Base-by-base conservation (phyloP, 2,888 invertebrate genomes). In the Euplagia quadripunctaria region DNA sequence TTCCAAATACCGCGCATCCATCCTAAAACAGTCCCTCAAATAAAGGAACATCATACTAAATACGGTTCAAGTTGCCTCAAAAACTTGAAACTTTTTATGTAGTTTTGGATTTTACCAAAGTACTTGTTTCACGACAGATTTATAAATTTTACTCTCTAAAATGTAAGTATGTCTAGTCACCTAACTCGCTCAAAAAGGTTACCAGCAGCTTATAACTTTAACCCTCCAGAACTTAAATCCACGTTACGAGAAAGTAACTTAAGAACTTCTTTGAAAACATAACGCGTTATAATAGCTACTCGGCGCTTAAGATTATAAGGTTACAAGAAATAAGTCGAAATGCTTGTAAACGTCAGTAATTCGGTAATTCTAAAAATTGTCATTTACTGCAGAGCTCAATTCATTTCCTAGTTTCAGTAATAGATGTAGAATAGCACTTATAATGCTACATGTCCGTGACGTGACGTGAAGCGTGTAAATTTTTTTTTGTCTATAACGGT, bases 241-340 rank as follows among this genome's bases (percentile, higher is more conserved):
- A 20, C 9, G 46, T 49, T 61, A 61, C 14, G 9, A 46, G 61
- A 49, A 61, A 61, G 43, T 68, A 43, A 64, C 51, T 52, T 42
- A 52, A 41, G 66, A 52, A 51, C 41, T 67, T 31, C 20, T 63
- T 67, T 41, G 52, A 42, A 41, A 67, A 42, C 67, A n/a, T 67
- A 52, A 67, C 52, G 41, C 41, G 67, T 51, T 31, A 31, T 31
- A 31, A 31, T 31, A 31, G 31, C 31, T 31, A 31, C 31, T 31
- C 1, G 31, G 31, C 31, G 31, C 2, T 31, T 31, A 31, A 31
- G 31, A 1, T 31, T 31, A 31, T 31, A n/a, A n/a, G n/a, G n/a
- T n/a, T n/a, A n/a, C n/a, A 31, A 31, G 31, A 31, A 31, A 31
- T 31, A 31, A 31, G 31, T 31, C 31, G 31, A 31, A 31, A 31